Evolutionary conservation across 2,797 vertebrate species (phyloP).

Genomic region (Hemibagrus guttatus): DNA sequence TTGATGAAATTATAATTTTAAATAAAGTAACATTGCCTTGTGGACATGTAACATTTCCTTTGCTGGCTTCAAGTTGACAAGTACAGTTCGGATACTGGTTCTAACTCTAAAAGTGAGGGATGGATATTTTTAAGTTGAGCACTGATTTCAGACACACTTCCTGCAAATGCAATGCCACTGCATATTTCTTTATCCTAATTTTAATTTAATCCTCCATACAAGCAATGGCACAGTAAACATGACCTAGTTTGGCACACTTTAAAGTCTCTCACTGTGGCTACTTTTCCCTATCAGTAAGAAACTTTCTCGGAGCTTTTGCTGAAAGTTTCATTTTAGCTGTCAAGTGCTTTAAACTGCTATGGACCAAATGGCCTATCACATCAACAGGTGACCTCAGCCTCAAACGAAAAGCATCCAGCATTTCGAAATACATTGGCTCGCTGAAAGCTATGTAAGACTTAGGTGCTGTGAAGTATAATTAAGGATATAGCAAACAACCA

Average conservation of each 20-base stretch:
- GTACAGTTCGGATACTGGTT: not conserved
- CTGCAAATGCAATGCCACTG: conserved; percentile 51
- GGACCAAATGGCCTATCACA: conserved; percentile 28
- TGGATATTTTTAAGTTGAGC: conserved; percentile 47
- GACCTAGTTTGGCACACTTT: conserved; percentile 56
- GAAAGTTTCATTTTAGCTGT: conserved; percentile 47
- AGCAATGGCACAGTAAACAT: conserved; percentile 55
- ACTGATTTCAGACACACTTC: conserved; percentile 48
- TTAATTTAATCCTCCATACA: conserved; percentile 58
- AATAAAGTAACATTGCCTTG: not conserved
- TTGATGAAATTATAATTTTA: not conserved
- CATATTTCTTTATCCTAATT: conserved; percentile 58
- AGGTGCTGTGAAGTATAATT: conserved; percentile 42
- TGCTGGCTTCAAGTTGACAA: not conserved
- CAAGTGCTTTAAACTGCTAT: conserved; percentile 10
- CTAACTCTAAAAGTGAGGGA: conserved; percentile 30
- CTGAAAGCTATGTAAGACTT: conserved; percentile 37
- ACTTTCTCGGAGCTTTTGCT: conserved; percentile 48
- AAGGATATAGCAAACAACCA: conserved; percentile 39
- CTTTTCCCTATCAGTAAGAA: conserved; percentile 38
- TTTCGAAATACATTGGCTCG: conserved; percentile 8
- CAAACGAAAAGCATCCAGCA: conserved; percentile 3
- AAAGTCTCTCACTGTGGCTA: conserved; percentile 42
- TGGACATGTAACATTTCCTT: not conserved
- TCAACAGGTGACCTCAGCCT: conserved; percentile 22